phyloP scores from a whole-genome alignment of 2,888 invertebrate genomes.

The Neocrepidodera transversa region DNA sequence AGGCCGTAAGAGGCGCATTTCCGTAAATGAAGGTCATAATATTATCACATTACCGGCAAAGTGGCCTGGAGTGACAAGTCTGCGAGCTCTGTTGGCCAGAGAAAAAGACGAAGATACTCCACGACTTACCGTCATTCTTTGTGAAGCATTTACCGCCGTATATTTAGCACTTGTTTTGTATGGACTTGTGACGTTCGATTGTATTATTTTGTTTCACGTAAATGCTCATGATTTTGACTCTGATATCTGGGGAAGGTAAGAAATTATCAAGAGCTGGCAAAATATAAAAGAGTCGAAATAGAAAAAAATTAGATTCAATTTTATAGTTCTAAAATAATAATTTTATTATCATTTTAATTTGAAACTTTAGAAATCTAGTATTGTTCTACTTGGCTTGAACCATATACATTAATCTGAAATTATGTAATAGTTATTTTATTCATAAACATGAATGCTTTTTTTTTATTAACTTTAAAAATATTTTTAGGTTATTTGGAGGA shows the following conservation, averaged over 20 bases:
- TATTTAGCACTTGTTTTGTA: conserved; percentile 92
- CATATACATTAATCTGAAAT: too few relatives aligned
- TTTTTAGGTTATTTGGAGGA: conserved; percentile 81
- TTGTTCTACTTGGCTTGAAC: too few relatives aligned
- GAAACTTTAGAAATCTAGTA: too few relatives aligned
- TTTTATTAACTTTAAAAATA: too few relatives aligned
- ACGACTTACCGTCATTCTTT: conserved; percentile 86
- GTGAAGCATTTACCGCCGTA: conserved; percentile 93
- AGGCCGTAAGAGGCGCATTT: conserved; percentile 74
- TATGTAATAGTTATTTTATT: too few relatives aligned
- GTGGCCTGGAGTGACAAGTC: conserved; percentile 95
- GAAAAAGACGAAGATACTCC: conserved; percentile 96
- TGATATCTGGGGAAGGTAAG: conserved; percentile 72
- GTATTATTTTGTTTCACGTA: conserved; percentile 87
- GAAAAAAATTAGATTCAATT: too few relatives aligned
- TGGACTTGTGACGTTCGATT: conserved; percentile 91
- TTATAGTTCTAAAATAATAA: too few relatives aligned
- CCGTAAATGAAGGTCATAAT: conserved; percentile 78
- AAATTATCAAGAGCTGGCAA: too few relatives aligned
- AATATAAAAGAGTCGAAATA: too few relatives aligned
- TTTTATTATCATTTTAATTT: too few relatives aligned
- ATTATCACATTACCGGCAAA: conserved; percentile 86
- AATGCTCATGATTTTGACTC: conserved; percentile 82
- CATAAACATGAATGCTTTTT: too few relatives aligned
- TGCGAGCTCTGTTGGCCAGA: conserved; percentile 87